Base-by-base conservation (phyloP, 2,113 vertebrate genomes). In the Upupa epops region DNA sequence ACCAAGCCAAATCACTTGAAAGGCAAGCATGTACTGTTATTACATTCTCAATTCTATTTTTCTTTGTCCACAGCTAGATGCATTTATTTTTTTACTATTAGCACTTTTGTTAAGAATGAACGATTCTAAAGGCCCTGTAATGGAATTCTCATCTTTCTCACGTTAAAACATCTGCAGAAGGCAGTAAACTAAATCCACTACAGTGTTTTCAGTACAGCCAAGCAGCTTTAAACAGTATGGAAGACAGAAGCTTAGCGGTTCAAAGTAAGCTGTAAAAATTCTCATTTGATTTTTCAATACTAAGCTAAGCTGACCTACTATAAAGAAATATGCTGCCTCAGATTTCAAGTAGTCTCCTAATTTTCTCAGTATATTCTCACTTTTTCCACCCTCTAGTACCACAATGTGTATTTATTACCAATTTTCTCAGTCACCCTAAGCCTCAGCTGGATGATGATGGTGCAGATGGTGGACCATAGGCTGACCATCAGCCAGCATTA, bases 221-320 rank as follows among this genome's bases (percentile, higher is more conserved):
- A 86, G 60, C 71, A 66, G 70, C 48, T 92, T 94, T 92, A 89
- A 81, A 63, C n/a, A 71, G 22, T 5, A 51, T 32, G 28, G 90
- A 74, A 85, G 89, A 68, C 59, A 89, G 81, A 85, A 74, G 46
- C 72, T 83, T 32, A 75, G 71, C 83, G 16, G 20, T 76, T 81
- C 76, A 90, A 94, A 94, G 63, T 12, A 69, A 90, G 61, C 74
- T 93, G 58, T 58, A 73, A 92, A 93, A 93, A 70, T 66, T 75
- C 70, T 92, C 56, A 51, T 86, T 83, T 90, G 54, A 40, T 40
- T 90, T 76, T 61, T 37, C 46, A 63, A 26, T 81, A 34, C 66
- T 59, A 65, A 86, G 54, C 59, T 72, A 63, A 78, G 21, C 75
- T 71, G 60, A 71, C 36, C 18, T 63, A 17, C 59, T 52, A 40